Evolutionary conservation across 2,797 vertebrate species (phyloP).

Genomic region (Sciurus vulgaris): DNA sequence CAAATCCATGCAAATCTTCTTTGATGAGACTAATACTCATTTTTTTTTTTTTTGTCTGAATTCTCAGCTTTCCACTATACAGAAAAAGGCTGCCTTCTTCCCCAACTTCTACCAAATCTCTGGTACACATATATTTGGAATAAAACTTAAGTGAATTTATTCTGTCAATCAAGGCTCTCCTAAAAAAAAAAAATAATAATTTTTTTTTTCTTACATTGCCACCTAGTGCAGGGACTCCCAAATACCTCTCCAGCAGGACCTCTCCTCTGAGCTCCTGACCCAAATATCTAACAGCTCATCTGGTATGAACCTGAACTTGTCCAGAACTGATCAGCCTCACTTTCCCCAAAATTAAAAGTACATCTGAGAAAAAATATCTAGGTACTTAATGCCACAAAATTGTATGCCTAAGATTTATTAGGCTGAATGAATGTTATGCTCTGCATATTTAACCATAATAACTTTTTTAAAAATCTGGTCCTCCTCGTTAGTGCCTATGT

Average conservation of each 20-base stretch:
- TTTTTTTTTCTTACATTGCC: not conserved
- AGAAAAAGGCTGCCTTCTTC: slow-evolving; percentile 30
- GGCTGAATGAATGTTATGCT: not conserved
- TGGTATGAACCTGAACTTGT: too few relatives aligned
- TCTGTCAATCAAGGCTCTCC: slow-evolving; percentile 13
- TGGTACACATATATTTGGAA: not conserved
- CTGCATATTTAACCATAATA: not conserved
- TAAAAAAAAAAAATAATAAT: not conserved
- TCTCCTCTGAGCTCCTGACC: slow-evolving; percentile 9
- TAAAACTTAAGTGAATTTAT: slow-evolving; percentile 56
- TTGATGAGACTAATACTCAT: not conserved
- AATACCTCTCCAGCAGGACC: not conserved
- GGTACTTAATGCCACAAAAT: not conserved
- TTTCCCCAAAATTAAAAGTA: slow-evolving; percentile 7
- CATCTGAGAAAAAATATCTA: not conserved
- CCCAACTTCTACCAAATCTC: slow-evolving; percentile 21
- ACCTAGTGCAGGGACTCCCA: not conserved
- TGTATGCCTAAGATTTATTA: not conserved
- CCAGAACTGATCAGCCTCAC: not conserved
- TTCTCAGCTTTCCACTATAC: not conserved
- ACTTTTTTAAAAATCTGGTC: not conserved
- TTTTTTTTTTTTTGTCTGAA: not conserved
- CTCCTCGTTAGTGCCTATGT: not conserved
- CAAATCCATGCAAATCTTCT: slow-evolving; percentile 53
- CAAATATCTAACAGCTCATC: not conserved